phyloP scores from a whole-genome alignment of 1,140 invertebrate genomes.

The Drosophila eugracilis region DNA sequence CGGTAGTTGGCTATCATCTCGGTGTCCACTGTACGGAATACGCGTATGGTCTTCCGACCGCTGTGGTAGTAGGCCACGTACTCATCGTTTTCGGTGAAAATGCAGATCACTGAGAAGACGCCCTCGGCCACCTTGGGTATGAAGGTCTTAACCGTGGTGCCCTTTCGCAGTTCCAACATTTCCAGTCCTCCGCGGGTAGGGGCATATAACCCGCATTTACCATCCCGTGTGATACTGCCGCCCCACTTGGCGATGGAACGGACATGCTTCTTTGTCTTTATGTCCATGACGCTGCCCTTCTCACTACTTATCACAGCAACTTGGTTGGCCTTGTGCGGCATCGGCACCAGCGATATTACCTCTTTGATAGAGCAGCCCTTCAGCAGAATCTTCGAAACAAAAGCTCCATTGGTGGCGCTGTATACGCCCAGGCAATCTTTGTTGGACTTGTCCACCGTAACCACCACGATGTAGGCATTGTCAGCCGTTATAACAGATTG shows the following conservation, averaged over 20 bases:
- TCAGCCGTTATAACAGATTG: slow-evolving; percentile 93
- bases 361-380: slow-evolving; percentile 89
- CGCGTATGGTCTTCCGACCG: slow-evolving; percentile 93
- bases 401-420: slow-evolving; percentile 92
- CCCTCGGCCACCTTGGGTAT: slow-evolving; percentile 98
- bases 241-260: slow-evolving; percentile 93
- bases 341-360: slow-evolving; percentile 89
- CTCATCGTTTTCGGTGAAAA: slow-evolving; percentile 97
- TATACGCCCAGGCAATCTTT: slow-evolving; percentile 94
- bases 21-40: slow-evolving; percentile 95
- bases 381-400: slow-evolving; percentile 91
- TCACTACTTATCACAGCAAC: slow-evolving; percentile 95
- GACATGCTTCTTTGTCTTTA: slow-evolving; percentile 91
- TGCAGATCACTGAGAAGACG: slow-evolving; percentile 97
- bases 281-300: slow-evolving; percentile 94
- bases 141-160: slow-evolving; percentile 92
- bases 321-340: slow-evolving; percentile 93
- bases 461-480: slow-evolving; percentile 90
- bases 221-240: slow-evolving; percentile 92
- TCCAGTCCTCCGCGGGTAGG: slow-evolving; percentile 97
- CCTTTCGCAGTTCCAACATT: slow-evolving; percentile 93
- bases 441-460: slow-evolving; percentile 92
- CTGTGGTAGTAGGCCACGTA: slow-evolving; percentile 99
- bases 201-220: slow-evolving; percentile 96
- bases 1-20: slow-evolving; percentile 96